phyloP scores from a whole-genome alignment of 2,888 invertebrate genomes.

The Thecocarcelia acutangulata region DNA sequence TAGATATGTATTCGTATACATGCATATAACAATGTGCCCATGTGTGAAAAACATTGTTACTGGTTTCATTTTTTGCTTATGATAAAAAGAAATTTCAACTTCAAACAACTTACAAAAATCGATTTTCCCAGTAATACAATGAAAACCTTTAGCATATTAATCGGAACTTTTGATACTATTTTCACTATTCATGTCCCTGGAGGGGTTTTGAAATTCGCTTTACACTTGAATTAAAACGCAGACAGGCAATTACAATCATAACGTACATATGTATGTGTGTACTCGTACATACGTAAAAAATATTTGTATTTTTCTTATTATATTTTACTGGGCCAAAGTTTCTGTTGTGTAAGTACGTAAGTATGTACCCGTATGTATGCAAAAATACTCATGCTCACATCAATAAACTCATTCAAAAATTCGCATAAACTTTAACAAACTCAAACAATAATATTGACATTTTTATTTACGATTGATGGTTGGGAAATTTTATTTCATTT shows the following conservation, averaged over 20 bases:
- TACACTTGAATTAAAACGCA: slow-evolving; percentile 25
- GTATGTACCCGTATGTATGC: too few species aligned
- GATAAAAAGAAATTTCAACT: background rate
- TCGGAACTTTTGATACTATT: background rate
- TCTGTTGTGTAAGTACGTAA: background rate
- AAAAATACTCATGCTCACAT: slow-evolving; percentile 38
- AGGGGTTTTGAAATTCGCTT: slow-evolving; percentile 46
- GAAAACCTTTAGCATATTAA: background rate
- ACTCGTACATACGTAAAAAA: background rate
- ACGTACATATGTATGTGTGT: too few species aligned
- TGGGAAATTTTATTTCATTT: slow-evolving; percentile 56
- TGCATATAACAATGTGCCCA: too few species aligned
- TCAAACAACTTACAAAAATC: background rate
- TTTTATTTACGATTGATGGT: slow-evolving; percentile 58
- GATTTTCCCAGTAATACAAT: background rate
- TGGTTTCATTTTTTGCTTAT: too few species aligned
- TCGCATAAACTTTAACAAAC: slow-evolving; percentile 43
- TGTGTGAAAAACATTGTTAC: too few species aligned
- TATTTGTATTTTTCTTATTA: slow-evolving; percentile 4
- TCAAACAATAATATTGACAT: slow-evolving; percentile 57
- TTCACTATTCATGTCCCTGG: background rate
- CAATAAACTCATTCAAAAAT: slow-evolving; percentile 40
- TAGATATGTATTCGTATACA: too few species aligned
- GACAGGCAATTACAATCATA: background rate
- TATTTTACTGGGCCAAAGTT: slow-evolving; percentile 25